A percentile compares a stretch with the other conserved stretches of the same genome.
Evolutionary conservation across 2,113 vertebrate species (phyloP).

Genomic region (Hylia prasina): DNA sequence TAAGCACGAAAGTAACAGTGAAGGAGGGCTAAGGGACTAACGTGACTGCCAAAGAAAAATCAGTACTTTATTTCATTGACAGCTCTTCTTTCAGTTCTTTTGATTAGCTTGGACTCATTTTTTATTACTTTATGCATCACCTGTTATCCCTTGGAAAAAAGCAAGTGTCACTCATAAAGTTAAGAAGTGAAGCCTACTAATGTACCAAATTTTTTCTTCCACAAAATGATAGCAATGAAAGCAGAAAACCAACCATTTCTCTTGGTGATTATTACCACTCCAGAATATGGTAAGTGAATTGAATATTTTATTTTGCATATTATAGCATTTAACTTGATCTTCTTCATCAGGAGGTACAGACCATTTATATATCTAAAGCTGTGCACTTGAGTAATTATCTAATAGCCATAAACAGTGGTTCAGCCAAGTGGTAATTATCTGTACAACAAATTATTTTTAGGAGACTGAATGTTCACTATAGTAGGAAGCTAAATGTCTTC

Average conservation of each 20-base stretch:
- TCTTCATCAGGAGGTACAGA: background rate
- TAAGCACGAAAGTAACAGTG: background rate
- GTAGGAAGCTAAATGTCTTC: background rate
- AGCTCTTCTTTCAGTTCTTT: background rate
- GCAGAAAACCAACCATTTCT: background rate
- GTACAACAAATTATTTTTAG: conserved; percentile 23
- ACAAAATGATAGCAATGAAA: background rate
- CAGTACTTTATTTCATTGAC: background rate
- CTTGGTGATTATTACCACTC: background rate
- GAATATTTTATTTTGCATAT: background rate
- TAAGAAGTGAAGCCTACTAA: background rate
- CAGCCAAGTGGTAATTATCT: conserved; percentile 25
- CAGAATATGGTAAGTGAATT: background rate
- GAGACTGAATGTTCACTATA: background rate
- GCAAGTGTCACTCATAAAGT: background rate
- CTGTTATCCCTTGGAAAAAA: background rate
- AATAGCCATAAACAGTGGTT: conserved; percentile 24
- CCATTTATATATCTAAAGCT: background rate
- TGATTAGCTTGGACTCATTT: background rate
- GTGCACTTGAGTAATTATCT: conserved; percentile 11
- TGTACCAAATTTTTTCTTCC: background rate
- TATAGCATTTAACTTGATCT: background rate
- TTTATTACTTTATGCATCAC: background rate
- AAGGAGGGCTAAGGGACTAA: background rate
- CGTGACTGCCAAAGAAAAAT: background rate